A percentile compares a stretch with the other conserved stretches of the same genome.
Evolutionary conservation across 1,140 invertebrate species (phyloP).

Genomic region (Chironomus striatipennis): DNA sequence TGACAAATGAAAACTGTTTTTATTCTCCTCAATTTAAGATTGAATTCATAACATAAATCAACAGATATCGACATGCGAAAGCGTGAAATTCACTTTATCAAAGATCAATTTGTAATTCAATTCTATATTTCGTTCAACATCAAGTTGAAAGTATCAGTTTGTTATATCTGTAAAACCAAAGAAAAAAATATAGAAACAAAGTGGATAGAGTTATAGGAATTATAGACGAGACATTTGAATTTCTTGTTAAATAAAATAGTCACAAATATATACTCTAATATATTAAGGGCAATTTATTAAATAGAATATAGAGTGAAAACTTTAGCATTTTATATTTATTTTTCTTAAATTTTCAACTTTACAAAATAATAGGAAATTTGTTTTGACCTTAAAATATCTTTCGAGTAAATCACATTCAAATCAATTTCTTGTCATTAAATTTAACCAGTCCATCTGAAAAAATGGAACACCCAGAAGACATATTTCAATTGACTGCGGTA

Average conservation of each 20-base stretch:
- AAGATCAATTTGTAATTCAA: conserved; percentile 22
- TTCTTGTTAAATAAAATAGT: background rate
- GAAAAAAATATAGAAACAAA: background rate
- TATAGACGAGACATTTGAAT: background rate
- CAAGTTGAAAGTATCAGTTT: no score
- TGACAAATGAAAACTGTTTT: conserved; percentile 14
- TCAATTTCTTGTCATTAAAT: background rate
- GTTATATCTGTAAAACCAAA: no score
- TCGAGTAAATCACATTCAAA: background rate
- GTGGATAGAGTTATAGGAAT: background rate
- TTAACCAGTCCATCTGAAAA: background rate
- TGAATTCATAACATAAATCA: conserved; percentile 22
- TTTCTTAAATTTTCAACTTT: no score
- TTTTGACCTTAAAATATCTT: background rate
- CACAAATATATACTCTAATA: background rate
- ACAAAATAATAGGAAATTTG: background rate
- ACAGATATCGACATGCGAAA: conserved; percentile 16
- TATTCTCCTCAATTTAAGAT: background rate
- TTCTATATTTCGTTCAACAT: background rate
- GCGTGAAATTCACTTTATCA: conserved; percentile 23
- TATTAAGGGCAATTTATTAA: background rate
- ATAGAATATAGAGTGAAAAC: background rate
- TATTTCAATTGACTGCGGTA: background rate
- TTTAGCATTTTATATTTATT: no score
- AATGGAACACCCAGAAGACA: conserved; percentile 20